Evolutionary conservation across 2,113 vertebrate species (phyloP).

Genomic region (Spilogale gracilis): DNA sequence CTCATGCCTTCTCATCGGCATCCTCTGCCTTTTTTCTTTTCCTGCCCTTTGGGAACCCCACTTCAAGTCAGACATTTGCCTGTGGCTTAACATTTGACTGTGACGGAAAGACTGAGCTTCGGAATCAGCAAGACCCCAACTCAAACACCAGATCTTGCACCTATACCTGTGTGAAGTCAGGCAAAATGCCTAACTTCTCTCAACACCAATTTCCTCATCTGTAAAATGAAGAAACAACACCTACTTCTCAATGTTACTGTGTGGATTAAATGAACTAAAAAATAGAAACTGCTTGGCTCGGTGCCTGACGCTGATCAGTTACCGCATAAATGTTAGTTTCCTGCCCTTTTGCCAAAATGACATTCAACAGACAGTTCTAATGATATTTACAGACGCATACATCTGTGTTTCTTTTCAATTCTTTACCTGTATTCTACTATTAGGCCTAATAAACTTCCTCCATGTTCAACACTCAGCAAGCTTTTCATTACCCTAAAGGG

Average conservation of each 20-base stretch:
- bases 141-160: conserved; percentile 21
- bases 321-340: conserved; percentile 69
- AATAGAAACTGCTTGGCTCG: conserved; percentile 56
- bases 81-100: not conserved
- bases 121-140: not conserved
- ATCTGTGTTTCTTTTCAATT: conserved; percentile 50
- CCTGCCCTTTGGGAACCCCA: not conserved
- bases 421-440: conserved; percentile 56
- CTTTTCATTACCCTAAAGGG: conserved; percentile 31
- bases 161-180: not conserved
- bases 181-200: conserved; percentile 12
- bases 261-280: conserved; percentile 60
- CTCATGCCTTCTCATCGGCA: not conserved
- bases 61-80: not conserved
- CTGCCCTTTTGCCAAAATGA: conserved; percentile 71
- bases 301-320: conserved; percentile 39
- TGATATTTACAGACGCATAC: conserved; percentile 63
- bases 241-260: conserved; percentile 48
- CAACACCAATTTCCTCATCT: conserved; percentile 60
- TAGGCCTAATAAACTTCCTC: conserved; percentile 24
- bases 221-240: conserved; percentile 37
- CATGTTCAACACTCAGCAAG: conserved; percentile 14
- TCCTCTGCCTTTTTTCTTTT: not conserved
- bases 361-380: conserved; percentile 60
- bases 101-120: conserved; percentile 22